These are phyloP conservation scores for Carassius gibelio DNA, from an alignment of 2,113 vertebrate species.

Conservation along the genomic window DNA sequence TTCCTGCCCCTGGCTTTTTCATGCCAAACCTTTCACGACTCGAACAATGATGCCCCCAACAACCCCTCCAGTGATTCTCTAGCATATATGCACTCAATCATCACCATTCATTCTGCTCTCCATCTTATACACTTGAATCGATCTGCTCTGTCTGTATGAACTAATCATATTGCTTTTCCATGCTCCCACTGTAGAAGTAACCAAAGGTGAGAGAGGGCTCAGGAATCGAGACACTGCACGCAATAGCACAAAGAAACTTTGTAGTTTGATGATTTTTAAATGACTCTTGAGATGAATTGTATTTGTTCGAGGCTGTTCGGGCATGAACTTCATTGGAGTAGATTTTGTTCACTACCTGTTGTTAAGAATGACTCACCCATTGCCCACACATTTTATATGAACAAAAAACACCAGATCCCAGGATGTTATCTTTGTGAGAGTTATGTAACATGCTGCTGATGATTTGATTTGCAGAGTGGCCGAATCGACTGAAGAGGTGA, in stretches of 20 bases:
- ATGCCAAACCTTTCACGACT: constrained; percentile 22
- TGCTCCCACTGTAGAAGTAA: constrained; percentile 73
- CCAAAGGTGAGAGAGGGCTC: constrained; percentile 71
- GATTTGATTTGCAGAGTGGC: constrained; percentile 78
- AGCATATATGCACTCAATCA: constrained; percentile 8
- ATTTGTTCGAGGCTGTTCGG: constrained; percentile 4
- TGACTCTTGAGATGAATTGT: constrained; percentile 11
- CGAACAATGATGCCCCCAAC: constrained; percentile 15
- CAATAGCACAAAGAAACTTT: constrained; percentile 25
- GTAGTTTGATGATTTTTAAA: neutral
- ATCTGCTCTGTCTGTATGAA: constrained; percentile 60
- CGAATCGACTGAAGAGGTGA: constrained; percentile 92
- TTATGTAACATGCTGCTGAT: neutral
- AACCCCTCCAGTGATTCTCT: neutral
- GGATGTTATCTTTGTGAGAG: neutral
- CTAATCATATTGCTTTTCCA: constrained; percentile 71
- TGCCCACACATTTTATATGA: neutral
- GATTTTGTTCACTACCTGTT: constrained; percentile 6
- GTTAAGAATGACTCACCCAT: constrained; percentile 1
- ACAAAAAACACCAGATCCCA: neutral
- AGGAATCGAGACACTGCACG: constrained; percentile 34
- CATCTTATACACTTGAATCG: constrained; percentile 11
- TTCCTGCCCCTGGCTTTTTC: constrained; percentile 18
- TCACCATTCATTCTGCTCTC: constrained; percentile 50
- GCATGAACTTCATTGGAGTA: constrained; percentile 15